Evolutionary conservation across 2,888 invertebrate genomes (phyloP).

Genomic region (Tethea ocularis): DNA sequence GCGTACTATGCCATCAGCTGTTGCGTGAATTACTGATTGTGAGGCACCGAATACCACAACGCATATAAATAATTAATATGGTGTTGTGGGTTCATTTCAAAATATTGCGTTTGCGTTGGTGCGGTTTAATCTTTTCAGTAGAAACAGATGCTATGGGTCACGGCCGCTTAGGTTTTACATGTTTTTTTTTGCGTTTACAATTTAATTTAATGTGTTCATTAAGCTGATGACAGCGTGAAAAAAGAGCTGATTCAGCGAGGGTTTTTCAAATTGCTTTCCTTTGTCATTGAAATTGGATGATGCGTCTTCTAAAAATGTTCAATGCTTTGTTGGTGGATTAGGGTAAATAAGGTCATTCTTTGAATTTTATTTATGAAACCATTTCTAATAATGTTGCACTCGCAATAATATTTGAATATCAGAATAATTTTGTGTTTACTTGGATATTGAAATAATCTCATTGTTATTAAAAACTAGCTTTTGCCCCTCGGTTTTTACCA

Average conservation of each 20-base stretch:
- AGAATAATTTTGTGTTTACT: neutral
- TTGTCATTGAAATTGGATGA: conserved; percentile 58
- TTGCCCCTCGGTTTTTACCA: too few relatives aligned
- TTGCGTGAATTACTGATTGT: conserved; percentile 47
- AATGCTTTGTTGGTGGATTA: conserved; percentile 38
- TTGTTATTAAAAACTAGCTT: neutral
- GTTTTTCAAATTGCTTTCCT: conserved; percentile 57
- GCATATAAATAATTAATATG: conserved; percentile 45
- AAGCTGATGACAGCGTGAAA: conserved; percentile 45
- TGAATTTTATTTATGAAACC: conserved; percentile 17
- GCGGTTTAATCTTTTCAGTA: conserved; percentile 32
- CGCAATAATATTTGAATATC: conserved; percentile 9
- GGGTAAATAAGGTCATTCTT: conserved; percentile 21
- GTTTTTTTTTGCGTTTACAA: conserved; percentile 21
- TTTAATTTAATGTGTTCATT: conserved; percentile 47
- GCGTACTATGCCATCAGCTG: conserved; percentile 33
- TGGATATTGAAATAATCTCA: neutral
- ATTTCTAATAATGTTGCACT: conserved; percentile 8
- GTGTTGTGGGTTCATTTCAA: conserved; percentile 35
- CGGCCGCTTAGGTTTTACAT: conserved; percentile 14
- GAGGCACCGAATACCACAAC: conserved; percentile 33
- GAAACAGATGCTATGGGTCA: conserved; percentile 17
- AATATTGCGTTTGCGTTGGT: conserved; percentile 23
- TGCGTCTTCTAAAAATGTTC: conserved; percentile 32
- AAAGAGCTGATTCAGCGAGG: conserved; percentile 44